These are phyloP conservation scores for Scylla paramamosain DNA, from an alignment of 1,140 invertebrate genomes.

Conservation along the genomic window DNA sequence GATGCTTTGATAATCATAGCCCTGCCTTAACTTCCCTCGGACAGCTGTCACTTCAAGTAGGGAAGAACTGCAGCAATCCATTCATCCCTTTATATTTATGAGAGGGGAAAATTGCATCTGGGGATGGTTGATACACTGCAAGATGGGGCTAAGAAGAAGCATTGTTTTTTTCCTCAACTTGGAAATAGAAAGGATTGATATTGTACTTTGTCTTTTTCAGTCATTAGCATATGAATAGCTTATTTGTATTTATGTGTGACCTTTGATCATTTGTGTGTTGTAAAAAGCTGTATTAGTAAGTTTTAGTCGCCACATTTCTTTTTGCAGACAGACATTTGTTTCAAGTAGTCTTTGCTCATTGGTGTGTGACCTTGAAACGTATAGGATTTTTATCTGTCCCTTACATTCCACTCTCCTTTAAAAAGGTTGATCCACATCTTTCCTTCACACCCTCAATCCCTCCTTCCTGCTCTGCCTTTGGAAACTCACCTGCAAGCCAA, in stretches of 20 bases:
- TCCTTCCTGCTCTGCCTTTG: background rate
- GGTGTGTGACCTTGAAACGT: background rate
- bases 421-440: background rate
- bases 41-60: background rate
- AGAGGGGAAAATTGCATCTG: background rate
- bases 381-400: background rate
- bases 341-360: background rate
- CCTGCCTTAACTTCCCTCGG: background rate
- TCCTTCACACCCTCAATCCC: background rate
- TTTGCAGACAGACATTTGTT: background rate
- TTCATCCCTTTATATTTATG: background rate
- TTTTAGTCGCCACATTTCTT: background rate
- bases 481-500: background rate
- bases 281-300: background rate
- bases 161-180: background rate
- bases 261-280: conserved; percentile 3
- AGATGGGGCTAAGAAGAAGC: background rate
- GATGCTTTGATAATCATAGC: conserved; percentile 6
- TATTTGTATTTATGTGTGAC: conserved; percentile 4
- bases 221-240: background rate
- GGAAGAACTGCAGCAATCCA: background rate
- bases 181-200: background rate
- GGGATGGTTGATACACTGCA: background rate
- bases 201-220: conserved; percentile 9
- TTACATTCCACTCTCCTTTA: background rate